These are phyloP conservation scores for Misgurnus mizolepis DNA, from an alignment of 2,113 vertebrate species.

Conservation along the genomic window DNA sequence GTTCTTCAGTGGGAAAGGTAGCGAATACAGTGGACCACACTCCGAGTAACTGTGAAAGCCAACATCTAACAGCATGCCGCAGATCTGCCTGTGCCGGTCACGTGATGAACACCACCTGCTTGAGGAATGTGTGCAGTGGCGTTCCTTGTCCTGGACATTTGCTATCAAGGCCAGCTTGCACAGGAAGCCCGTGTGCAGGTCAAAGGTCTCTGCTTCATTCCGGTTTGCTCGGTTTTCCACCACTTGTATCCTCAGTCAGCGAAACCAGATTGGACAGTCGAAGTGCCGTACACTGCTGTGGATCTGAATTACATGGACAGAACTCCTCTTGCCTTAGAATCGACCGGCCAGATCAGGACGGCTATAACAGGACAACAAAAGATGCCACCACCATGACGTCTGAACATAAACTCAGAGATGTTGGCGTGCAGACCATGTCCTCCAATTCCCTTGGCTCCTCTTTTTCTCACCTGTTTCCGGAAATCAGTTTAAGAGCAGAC, in stretches of 20 bases:
- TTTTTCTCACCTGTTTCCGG: slow-evolving; percentile 77
- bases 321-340: slow-evolving; percentile 29
- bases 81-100: slow-evolving; percentile 37
- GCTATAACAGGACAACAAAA: slow-evolving; percentile 65
- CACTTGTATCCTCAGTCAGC: slow-evolving; percentile 84
- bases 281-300: slow-evolving; percentile 65
- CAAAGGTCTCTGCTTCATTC: slow-evolving; percentile 62
- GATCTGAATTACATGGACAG: slow-evolving; percentile 42
- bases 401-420: slow-evolving; percentile 72
- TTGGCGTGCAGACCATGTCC: slow-evolving; percentile 81
- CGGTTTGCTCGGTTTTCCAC: slow-evolving; percentile 75
- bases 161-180: slow-evolving; percentile 55
- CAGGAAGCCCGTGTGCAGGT: slow-evolving; percentile 53
- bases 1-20: slow-evolving; percentile 41
- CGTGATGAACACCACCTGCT: slow-evolving; percentile 26
- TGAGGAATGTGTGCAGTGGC: slow-evolving; percentile 66
- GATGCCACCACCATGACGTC: slow-evolving; percentile 85
- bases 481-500: slow-evolving; percentile 24
- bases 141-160: slow-evolving; percentile 74
- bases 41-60: slow-evolving; percentile 36
- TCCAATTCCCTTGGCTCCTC: slow-evolving; percentile 77
- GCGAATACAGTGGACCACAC: slow-evolving; percentile 24
- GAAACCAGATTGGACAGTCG: slow-evolving; percentile 80
- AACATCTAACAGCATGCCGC: slow-evolving; percentile 41
- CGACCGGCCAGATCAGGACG: slow-evolving; percentile 33